Evolutionary conservation across 2,797 vertebrate genomes (phyloP), one percentile per base, ranked within the genome.

Genomic region (Rousettus madagascariensis): DNA sequence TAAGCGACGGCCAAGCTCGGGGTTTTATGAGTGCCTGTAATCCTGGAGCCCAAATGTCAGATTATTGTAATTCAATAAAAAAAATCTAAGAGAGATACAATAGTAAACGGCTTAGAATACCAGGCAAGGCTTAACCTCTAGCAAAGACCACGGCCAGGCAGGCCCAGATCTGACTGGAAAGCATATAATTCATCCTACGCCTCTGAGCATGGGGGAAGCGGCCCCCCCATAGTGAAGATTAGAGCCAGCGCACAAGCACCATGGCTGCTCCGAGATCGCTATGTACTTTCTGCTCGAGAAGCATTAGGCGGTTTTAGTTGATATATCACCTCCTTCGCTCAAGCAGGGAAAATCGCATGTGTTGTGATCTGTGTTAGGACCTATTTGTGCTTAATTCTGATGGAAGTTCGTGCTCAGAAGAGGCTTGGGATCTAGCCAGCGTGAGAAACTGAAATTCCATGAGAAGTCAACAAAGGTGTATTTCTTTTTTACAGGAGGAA

Each of bases 401-500:
- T 53, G 65, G 12, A 94, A 49, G 8, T 66, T 15, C 30, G 1
- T 75, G 36, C 57, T 87, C 15, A 77, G 66, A 59, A 59, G 79
- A 96, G 46, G 28, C 46, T 51, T 43, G 17, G 20, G 36, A 65
- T n/a, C 75, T 46, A 83, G 38, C 43, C 83, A 55, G 57, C 15
- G 43, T 71, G 57, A 38, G 26, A 74, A 86, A 95, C 71, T 72
- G 24, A 92, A 86, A 92, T 66, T 75, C 71, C 11, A 57, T 74
- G n/a, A 66, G 94, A 57, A 78, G 89, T 74, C 20, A 38, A 83
- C 53, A 79, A 26, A 77, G 38, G 24, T 30, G 36, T 90, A 22
- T 75, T 95, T 93, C n/a, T 30, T 88, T 93, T 71, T 66, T 10
- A 26, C 15, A 82, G 33, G 55, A 91, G 30, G 53, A 86, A 22